Evolutionary conservation across 1,140 invertebrate species (phyloP), one percentile per base, ranked within the genome.

Genomic region (Galendromus occidentalis): DNA sequence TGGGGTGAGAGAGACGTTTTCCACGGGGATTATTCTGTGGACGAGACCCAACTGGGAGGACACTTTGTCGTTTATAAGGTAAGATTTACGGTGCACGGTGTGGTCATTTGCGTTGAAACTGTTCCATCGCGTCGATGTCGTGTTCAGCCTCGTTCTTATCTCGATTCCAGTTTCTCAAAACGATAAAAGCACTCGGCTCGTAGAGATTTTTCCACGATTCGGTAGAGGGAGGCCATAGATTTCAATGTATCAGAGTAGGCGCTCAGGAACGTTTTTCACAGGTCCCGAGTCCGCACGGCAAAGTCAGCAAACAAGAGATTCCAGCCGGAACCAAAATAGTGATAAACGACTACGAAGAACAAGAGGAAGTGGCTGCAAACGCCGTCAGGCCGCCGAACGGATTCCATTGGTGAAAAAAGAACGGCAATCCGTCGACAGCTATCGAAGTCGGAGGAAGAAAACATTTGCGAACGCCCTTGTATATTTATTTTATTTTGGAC

Each of bases 221-320:
- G 33, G n/a, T n/a, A 39, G 33, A 39, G 33, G 33, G 9, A 9
- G 9, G 9, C 33, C 33, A 39, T 39, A 39, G 33, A 39, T 39
- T 39, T 39, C 33, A 39, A 39, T 39, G 33, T 39, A 39, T 39
- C 33, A 39, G 33, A 39, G 33, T 9, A 39, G 9, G 33, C 33
- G 4, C 33, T 39, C 33, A 39, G 33, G 33, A 39, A 9, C 9
- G 33, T 39, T 39, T 39, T 39, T 9, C 33, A 14, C 51, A 59
- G 51, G 22, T 59, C 14, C 0, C 51, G 14, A 25, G 51, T 59
- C 22, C 51, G 17, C 22, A 29, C 25, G 51, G 51, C 14, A 59
- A 59, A 59, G 51, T 59, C 14, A 59, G 51, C 22, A 59, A 59
- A 25, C 51, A 59, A 33, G 51, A 59, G 25, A 29, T 59, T 22